Evolutionary conservation across 2,113 vertebrate species (phyloP).

Genomic region (Heterocephalus glaber): DNA sequence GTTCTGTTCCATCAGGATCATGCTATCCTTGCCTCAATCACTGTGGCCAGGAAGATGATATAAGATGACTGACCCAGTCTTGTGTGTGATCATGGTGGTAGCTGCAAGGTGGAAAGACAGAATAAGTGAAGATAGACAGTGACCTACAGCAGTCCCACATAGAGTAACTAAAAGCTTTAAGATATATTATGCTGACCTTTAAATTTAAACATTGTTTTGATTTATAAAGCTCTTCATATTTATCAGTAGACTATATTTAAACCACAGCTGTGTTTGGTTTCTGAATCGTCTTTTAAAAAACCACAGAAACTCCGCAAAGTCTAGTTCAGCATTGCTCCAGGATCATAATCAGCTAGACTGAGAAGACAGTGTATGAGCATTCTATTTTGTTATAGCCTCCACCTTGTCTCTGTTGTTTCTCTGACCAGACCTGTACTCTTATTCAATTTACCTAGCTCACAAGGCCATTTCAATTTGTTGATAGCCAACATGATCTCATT

Average conservation of each 20-base stretch:
- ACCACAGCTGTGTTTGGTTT: background rate
- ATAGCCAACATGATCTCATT: background rate
- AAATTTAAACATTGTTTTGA: too few relatives aligned
- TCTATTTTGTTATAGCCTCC: background rate
- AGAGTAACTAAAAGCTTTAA: background rate
- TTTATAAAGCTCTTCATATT: background rate
- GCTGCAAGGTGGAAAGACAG: background rate
- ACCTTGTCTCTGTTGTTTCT: background rate
- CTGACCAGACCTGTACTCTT: background rate
- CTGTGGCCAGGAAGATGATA: background rate
- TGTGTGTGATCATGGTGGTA: background rate
- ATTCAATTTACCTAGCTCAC: background rate
- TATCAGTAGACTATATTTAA: background rate
- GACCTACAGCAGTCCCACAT: accelerated
- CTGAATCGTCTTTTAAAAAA: background rate
- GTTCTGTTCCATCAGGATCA: too few relatives aligned
- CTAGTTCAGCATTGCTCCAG: background rate
- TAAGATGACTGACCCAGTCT: background rate
- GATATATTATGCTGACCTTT: background rate
- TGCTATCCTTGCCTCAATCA: background rate
- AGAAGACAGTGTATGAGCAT: background rate
- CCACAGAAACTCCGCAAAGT: background rate
- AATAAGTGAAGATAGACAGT: background rate
- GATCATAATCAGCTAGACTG: background rate
- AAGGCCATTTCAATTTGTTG: background rate